Conservation (phyloP, 2,888 invertebrate genomes). For the Lamellibrachia satsuma region DNA sequence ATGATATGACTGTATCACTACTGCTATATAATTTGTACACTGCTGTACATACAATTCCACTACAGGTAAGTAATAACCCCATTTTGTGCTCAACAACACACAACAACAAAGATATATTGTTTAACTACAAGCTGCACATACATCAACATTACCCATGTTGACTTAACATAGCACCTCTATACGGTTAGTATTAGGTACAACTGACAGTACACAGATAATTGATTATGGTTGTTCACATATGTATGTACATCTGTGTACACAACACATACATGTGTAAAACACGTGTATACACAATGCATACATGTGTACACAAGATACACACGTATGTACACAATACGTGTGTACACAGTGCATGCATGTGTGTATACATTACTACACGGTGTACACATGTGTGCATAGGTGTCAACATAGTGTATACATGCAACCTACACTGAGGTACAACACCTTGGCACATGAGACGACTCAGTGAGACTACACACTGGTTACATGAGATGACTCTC, state of each 20-base stretch:
- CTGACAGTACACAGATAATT: background rate
- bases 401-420: background rate
- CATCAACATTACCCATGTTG: background rate
- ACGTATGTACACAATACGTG: background rate
- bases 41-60: background rate
- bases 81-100: background rate
- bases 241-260: background rate
- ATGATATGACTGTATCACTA: background rate
- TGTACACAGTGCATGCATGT: background rate
- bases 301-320: background rate
- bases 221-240: background rate
- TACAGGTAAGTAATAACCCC: background rate
- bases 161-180: background rate
- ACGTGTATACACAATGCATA: background rate
- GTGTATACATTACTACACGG: background rate
- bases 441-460: no score
- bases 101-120: background rate
- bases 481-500: no score
- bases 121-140: background rate
- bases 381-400: background rate
- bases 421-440: no score
- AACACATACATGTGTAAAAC: background rate
- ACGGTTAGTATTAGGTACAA: background rate
- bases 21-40: background rate
- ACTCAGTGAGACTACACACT: no score